Conservation (phyloP, 2,888 invertebrate genomes). For the Campopleginae sp. region DNA sequence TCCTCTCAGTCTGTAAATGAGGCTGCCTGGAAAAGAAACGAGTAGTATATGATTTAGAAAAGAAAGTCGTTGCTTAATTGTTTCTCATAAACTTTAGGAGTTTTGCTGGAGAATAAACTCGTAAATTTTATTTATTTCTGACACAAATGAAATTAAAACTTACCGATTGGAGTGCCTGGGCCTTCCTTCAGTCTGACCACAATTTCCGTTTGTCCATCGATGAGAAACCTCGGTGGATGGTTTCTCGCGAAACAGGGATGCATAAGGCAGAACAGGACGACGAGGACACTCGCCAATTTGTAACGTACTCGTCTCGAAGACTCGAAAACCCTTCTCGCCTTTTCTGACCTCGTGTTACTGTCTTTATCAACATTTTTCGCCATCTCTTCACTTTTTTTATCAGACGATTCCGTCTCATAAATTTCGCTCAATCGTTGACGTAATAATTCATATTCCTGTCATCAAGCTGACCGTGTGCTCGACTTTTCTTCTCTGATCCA, state of each 20-base stretch:
- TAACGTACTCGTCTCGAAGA: slow-evolving; percentile 71
- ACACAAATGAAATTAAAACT: slow-evolving; percentile 81
- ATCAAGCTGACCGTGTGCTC: slow-evolving; percentile 49
- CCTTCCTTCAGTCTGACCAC: slow-evolving; percentile 95
- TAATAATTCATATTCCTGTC: slow-evolving; percentile 68
- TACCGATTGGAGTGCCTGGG: slow-evolving; percentile 93
- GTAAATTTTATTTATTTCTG: not conserved
- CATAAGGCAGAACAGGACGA: slow-evolving; percentile 72
- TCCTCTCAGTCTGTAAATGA: slow-evolving; percentile 93
- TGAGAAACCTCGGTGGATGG: slow-evolving; percentile 94
- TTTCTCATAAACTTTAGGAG: not conserved
- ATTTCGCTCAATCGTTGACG: slow-evolving; percentile 69
- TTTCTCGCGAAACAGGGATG: slow-evolving; percentile 85
- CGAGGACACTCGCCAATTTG: slow-evolving; percentile 68
- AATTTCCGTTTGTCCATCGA: slow-evolving; percentile 95
- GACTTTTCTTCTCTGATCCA: slow-evolving; percentile 37
- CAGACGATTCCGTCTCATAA: slow-evolving; percentile 40
- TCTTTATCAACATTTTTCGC: slow-evolving; percentile 63
- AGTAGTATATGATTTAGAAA: not conserved
- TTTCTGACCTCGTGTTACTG: slow-evolving; percentile 56
- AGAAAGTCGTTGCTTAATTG: not conserved
- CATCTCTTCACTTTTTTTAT: slow-evolving; percentile 31
- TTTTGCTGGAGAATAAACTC: not conserved
- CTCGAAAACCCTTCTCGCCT: slow-evolving; percentile 59
- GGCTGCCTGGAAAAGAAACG: slow-evolving; percentile 87